Base-by-base conservation (phyloP, 2,113 vertebrate species). In the Pelusios castaneus region DNA sequence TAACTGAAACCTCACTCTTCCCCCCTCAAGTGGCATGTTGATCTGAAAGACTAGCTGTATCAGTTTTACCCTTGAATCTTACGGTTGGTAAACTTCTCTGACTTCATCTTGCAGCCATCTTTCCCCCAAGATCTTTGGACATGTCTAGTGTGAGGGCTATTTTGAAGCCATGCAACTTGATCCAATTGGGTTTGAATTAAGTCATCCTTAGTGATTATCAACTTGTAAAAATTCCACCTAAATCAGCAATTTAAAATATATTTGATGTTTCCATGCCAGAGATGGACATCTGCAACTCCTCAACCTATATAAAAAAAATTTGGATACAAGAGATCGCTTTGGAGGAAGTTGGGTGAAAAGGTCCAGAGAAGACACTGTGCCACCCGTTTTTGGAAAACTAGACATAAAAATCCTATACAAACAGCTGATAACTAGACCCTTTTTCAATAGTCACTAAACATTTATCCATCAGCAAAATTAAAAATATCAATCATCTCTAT, bases 401-500 rank as follows among this genome's bases (percentile, higher is more conserved):
- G 77, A 84, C 41, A 85, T 0, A 90, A 82, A 52, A 80, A 91
- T 56, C 52, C 80, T 92, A 55, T 80, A 94, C 93, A 96, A 96
- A 94, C 49, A 97, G 70, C 92, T 87, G 82, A 89, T 76, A 38
- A 80, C 86, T 91, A 81, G 56, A 89, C 70, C 94, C 60, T 79
- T 91, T 88, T 91, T 84, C 93, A 87, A 25, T 29, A 88, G 43
- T 58, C 70, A 88, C 85, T 83, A 79, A 79, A 49, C 38, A 82
- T 79, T 93, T 77, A 87, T 55, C 89, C 43, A 93, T 81, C 70
- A 89, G 56, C 82, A 90, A 93, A 79, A 91, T 91, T 93, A 93
- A 97, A 95, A 95, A 95, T 94, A 95, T 95, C 90, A 76, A 93
- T 96, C 60, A 93, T 79, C 75, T 4, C 63, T 89, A 82, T 88